Conservation (phyloP, 2,888 invertebrate genomes). For the Hyalella azteca region DNA sequence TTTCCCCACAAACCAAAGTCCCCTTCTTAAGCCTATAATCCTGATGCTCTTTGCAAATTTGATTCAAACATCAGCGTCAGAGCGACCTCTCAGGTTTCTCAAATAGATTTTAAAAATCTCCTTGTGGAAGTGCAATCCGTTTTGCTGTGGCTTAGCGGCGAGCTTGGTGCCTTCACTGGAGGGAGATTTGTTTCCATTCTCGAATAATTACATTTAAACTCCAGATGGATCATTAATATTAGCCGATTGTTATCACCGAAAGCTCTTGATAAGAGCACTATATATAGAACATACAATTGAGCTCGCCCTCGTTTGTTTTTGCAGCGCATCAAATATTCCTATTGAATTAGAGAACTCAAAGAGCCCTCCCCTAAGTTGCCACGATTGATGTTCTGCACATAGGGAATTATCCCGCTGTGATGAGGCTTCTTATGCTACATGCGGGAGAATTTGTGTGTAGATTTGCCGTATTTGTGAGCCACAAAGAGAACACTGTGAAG, state of each 20-base stretch:
- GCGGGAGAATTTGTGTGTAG: neutral
- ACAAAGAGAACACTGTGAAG: too few relatives aligned
- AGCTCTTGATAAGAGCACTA: too few relatives aligned
- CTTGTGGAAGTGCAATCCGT: constrained; percentile 4
- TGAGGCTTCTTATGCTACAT: constrained; percentile 21
- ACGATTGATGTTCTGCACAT: neutral
- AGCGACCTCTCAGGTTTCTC: neutral
- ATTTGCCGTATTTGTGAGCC: too few relatives aligned
- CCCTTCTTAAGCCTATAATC: constrained; percentile 16
- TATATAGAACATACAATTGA: too few relatives aligned
- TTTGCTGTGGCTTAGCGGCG: neutral
- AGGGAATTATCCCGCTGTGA: neutral
- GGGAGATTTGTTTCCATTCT: too few relatives aligned
- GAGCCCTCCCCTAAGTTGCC: constrained; percentile 6
- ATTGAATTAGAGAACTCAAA: constrained; percentile 37
- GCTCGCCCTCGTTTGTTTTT: neutral
- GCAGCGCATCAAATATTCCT: constrained; percentile 28
- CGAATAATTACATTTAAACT: too few relatives aligned
- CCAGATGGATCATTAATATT: too few relatives aligned
- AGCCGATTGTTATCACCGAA: too few relatives aligned
- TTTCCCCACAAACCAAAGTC: too few relatives aligned
- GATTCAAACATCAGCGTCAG: neutral
- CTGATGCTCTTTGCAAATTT: constrained; percentile 22
- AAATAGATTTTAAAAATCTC: neutral
- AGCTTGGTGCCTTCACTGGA: neutral